phyloP scores from a whole-genome alignment of 2,113 vertebrate genomes.

The Cathartes aura region DNA sequence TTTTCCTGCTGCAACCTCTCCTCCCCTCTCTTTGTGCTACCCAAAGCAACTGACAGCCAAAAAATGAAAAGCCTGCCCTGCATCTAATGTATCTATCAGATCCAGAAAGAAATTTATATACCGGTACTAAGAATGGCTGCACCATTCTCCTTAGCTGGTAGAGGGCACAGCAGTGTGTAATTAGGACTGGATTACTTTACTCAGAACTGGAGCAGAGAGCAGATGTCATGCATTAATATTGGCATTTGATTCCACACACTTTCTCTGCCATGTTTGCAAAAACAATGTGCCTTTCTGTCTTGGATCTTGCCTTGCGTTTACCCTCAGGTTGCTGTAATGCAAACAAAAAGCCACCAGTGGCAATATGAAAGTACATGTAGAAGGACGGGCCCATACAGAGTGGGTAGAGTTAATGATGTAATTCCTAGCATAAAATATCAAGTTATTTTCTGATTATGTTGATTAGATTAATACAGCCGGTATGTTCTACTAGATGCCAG shows the following conservation, averaged over 20 bases:
- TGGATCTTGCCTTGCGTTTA: conserved; percentile 23
- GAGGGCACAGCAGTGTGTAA: conserved; percentile 69
- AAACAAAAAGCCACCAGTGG: conserved; percentile 25
- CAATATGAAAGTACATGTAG: background rate
- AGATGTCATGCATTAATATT: conserved; percentile 70
- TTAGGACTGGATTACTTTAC: conserved; percentile 67
- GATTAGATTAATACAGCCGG: background rate
- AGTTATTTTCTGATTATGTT: background rate
- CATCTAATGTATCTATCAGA: conserved; percentile 64
- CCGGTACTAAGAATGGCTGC: conserved; percentile 47
- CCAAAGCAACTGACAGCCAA: conserved; percentile 51
- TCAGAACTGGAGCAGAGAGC: conserved; percentile 60
- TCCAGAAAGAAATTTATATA: conserved; percentile 54
- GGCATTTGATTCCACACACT: conserved; percentile 64
- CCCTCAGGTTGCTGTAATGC: background rate
- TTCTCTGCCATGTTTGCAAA: conserved; percentile 65
- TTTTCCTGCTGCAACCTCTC: conserved; percentile 55
- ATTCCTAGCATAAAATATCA: background rate
- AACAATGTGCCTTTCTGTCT: conserved; percentile 54
- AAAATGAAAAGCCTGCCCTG: conserved; percentile 55
- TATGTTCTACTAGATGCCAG: background rate
- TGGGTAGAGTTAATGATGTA: background rate
- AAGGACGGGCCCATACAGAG: background rate
- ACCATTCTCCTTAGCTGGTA: conserved; percentile 65
- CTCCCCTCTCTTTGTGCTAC: conserved; percentile 63